Base-by-base conservation (phyloP, 1,140 invertebrate species). In the Brachionus manjavacas region DNA sequence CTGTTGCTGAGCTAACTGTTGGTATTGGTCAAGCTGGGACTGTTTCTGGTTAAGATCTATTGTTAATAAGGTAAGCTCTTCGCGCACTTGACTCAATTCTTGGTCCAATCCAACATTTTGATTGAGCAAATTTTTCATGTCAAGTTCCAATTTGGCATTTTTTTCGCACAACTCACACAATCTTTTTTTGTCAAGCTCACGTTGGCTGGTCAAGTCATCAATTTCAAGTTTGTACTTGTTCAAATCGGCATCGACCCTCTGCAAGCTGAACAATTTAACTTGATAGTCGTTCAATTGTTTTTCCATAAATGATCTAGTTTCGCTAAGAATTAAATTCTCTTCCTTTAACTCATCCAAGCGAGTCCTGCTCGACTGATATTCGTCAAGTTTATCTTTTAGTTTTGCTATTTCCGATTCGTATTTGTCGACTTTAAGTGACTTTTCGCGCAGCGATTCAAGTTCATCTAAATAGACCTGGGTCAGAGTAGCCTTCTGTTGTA, bases 171-270 rank as follows among this genome's bases (percentile, higher is more conserved):
- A 64, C 14, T 81, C 52, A 20, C 52, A 60, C 35, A 81, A 23
- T 39, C 79, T 41, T 81, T 64, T 81, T 39, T 81, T 60, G 52
- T 81, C 79, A 9, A 64, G 8, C 60, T 81, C 79, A 31, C 79
- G 28, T 14, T 81, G 79, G 39, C 14, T 46, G 2, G 64, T 23
- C 16, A 81, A 28, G 31, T 81, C 64, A 23, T 81, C 79, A 25
- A 81, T 68, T 31, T 81, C 79, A 14, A 64, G 52, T 25, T 81
- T 81, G 79, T 81, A 68, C 25, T 81, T 81, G 64, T 68, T 81
- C 79, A 81, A 31, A 41, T 81, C 79, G 8, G 31, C 20, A 41
- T 81, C 79, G 39, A 43, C 64, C 52, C 79, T 8, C 23, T 81
- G 79, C n/a, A 81, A 23, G 8, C 52, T 41, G 16, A 60, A 68